Base-by-base conservation (phyloP, 2,113 vertebrate species). In the Istiophorus platypterus region DNA sequence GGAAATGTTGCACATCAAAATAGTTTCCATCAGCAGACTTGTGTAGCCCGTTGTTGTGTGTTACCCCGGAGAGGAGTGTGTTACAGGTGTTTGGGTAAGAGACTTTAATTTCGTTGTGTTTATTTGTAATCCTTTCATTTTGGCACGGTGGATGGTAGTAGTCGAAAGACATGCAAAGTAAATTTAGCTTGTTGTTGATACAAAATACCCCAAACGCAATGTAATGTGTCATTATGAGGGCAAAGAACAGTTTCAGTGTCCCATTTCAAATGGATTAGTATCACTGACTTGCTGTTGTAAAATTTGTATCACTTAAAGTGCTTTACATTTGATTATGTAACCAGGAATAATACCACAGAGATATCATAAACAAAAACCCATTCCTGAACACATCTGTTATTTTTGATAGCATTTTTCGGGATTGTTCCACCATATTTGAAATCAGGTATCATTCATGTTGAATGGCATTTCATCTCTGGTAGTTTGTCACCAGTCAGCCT, bases 401-500 rank as follows among this genome's bases (percentile, higher is more conserved):
- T 34, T 22, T 61, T 52, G 4, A 72, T 56, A 31, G 9, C 22
- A 70, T 67, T 70, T 34, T 34, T 80, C 29, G n/a, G 5, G 51
- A 47, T 80, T 82, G 15, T 66, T 82, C 68, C 76, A 78, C 17
- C 39, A 20, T 83, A 18, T 85, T 78, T 80, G 52, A 71, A 80
- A 78, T 80, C 7, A 0, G 52, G 78, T 91, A 78, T 88, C 81
- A 92, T 92, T 91, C 92, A 93, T 84, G 86, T 88, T 91, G 88
- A 91, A 91, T 91, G 91, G 61, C 52, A 7, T 88, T 83, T 87
- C 61, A 71, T 79, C 37, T 78, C 37, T 82, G 84, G 76, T 86
- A 54, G 61, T 76, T 80, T 89, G 24, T 86, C 84, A 88, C 86
- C 79, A 78, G 58, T 77, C 66, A 80, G 85, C 91, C 85, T 91